These are phyloP conservation scores for Pelecanoides urinatrix DNA, from an alignment of 2,113 vertebrate species.

Conservation along the genomic window DNA sequence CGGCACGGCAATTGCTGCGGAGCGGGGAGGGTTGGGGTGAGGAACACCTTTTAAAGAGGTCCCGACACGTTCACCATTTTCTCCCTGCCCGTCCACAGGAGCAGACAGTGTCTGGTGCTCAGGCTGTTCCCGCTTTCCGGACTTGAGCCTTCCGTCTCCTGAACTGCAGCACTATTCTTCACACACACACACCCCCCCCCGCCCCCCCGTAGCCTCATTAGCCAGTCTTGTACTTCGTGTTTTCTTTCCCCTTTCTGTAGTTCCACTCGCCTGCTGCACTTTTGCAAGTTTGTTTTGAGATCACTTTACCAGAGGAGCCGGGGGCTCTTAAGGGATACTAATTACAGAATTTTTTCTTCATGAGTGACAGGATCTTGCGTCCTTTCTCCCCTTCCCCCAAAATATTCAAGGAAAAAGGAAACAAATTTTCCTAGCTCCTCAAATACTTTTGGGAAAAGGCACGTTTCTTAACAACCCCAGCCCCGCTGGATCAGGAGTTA, in stretches of 20 bases:
- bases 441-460: not conserved
- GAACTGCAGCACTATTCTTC: not conserved
- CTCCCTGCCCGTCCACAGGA: not conserved
- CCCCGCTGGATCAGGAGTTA: not conserved
- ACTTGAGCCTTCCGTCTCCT: constrained; percentile 16
- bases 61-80: not conserved
- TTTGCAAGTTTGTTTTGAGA: constrained; percentile 73
- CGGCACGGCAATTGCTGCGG: not conserved
- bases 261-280: constrained; percentile 58
- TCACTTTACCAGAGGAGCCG: constrained; percentile 70
- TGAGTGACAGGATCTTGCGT: constrained; percentile 23
- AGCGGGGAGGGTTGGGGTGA: not conserved
- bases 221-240: constrained; percentile 19
- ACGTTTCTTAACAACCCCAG: not conserved
- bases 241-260: constrained; percentile 51
- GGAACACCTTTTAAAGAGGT: not conserved
- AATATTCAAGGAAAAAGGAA: not conserved
- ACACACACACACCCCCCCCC: too few species aligned
- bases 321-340: constrained; percentile 24
- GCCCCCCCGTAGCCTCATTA: constrained; percentile 42
- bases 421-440: not conserved
- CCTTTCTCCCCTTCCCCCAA: not conserved
- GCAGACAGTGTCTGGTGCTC: not conserved
- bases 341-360: constrained; percentile 1
- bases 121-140: constrained; percentile 39